Conservation (phyloP, 2,888 invertebrate genomes). For the Lacanobia oleracea region DNA sequence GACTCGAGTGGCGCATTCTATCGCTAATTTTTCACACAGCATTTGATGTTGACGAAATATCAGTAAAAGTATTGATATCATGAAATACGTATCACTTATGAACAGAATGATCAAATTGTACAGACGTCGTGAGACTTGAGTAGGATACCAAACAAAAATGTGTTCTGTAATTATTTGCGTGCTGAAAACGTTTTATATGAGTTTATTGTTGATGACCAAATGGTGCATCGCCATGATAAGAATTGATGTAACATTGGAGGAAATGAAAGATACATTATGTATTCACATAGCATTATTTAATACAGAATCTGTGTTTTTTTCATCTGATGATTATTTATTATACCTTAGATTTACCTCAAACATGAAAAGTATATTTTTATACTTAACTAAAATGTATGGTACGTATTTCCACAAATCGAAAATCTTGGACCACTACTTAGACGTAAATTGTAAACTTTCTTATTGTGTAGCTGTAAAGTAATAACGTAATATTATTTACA, state of each 20-base stretch:
- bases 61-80: constrained; percentile 63
- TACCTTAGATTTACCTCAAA: constrained; percentile 51
- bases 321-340: constrained; percentile 49
- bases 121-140: constrained; percentile 32
- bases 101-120: constrained; percentile 48
- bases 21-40: constrained; percentile 22
- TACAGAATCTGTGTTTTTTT: constrained; percentile 42
- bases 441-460: constrained; percentile 46
- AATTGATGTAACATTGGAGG: constrained; percentile 25
- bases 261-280: constrained; percentile 54
- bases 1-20: constrained; percentile 15
- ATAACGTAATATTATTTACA: constrained; percentile 68
- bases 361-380: constrained; percentile 63
- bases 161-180: constrained; percentile 60
- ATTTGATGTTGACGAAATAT: constrained; percentile 65
- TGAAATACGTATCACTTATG: constrained; percentile 47
- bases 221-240: constrained; percentile 26
- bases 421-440: constrained; percentile 68
- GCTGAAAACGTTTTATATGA: constrained; percentile 51
- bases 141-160: constrained; percentile 53
- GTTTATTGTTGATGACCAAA: constrained; percentile 45
- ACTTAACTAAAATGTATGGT: constrained; percentile 52
- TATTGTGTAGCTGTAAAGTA: constrained; percentile 59
- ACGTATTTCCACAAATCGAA: constrained; percentile 65
- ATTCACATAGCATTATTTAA: constrained; percentile 45